Percentiles rank a stretch among this genome's conserved stretches.
phyloP scores from a whole-genome alignment of 2,888 invertebrate genomes.

The Flexamia atlantica region DNA sequence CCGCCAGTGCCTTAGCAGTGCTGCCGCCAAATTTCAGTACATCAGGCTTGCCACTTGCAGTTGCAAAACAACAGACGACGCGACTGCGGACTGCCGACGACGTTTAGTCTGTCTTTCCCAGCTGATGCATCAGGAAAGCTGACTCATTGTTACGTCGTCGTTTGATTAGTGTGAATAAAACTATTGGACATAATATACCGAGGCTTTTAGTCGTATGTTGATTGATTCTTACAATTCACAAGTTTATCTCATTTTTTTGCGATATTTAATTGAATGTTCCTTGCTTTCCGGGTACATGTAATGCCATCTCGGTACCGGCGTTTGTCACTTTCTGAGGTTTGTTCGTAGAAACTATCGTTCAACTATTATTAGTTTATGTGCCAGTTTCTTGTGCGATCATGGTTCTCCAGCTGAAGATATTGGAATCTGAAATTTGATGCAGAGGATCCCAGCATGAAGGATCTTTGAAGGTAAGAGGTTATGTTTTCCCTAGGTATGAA shows the following conservation, averaged over 20 bases:
- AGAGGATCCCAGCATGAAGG: not conserved
- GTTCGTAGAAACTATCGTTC: not conserved
- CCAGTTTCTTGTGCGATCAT: constrained; percentile 7
- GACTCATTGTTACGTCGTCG: constrained; percentile 25
- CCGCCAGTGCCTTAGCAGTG: not conserved
- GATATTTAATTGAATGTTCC: not conserved
- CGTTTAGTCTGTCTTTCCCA: not conserved
- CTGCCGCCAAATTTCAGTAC: constrained; percentile 10
- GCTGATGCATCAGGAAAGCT: constrained; percentile 27
- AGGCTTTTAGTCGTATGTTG: not conserved
- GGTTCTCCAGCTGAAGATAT: constrained; percentile 30
- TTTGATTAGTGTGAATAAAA: not conserved
- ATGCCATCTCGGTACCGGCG: constrained; percentile 1
- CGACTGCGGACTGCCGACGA: not conserved
- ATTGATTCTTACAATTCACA: not conserved
- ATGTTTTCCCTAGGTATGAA: not conserved
- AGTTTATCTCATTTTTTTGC: not conserved
- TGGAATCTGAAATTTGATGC: not conserved
- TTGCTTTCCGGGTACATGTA: not conserved
- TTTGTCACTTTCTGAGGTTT: not conserved
- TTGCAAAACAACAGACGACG: constrained; percentile 29
- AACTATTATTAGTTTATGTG: not conserved
- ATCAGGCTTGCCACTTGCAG: constrained; percentile 12
- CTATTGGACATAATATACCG: not conserved
- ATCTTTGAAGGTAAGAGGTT: constrained; percentile 18